Base-by-base conservation (phyloP, 2,113 vertebrate species). In the Amia ocellicauda region DNA sequence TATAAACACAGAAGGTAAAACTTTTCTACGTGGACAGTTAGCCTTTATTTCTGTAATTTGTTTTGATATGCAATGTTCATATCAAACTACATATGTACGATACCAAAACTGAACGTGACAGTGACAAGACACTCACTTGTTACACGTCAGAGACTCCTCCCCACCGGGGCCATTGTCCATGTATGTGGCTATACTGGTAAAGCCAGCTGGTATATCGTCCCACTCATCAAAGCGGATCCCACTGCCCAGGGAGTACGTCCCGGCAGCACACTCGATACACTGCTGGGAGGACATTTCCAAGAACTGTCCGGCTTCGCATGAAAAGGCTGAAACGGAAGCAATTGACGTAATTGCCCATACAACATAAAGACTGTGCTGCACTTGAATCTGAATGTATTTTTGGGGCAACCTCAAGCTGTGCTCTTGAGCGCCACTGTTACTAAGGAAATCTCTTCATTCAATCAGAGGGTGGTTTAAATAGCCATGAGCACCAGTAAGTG, bases 181-280 rank as follows among this genome's bases (percentile, higher is more conserved):
- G 69, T 92, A 92, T 0, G 93, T 94, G 0, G 95, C 92, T 70
- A 97, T 72, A 1, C 92, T 98, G 76, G 91, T 94, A 85, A 99
- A 99, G 69, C 96, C 97, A 47, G 85, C 75, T 0, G 97, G 97
- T 69, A 98, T 83, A 66, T 91, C 87, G 63, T 97, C 94, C 94
- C 95, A 99, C 66, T 99, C 92, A 1, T 98, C 95, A 60, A 99
- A 98, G 69, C 95, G 93, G 77, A 99, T 88, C 19, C 95, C 96
- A 0, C 95, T 98, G 73, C 97, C 97, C 43, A 99, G 79, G 0
- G 97, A 99, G 79, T 95, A 99, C 75, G 91, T 97, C 8, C 97
- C 97, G 22, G 93, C 90, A 0, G 88, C 89, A 77, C 97, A 99
- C 68, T 88, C 90, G 62, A 89, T 96, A 78, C 97, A 99, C 60